These are phyloP conservation scores for Fragum fragum DNA, from an alignment of 2,888 invertebrate species.

Conservation along the genomic window DNA sequence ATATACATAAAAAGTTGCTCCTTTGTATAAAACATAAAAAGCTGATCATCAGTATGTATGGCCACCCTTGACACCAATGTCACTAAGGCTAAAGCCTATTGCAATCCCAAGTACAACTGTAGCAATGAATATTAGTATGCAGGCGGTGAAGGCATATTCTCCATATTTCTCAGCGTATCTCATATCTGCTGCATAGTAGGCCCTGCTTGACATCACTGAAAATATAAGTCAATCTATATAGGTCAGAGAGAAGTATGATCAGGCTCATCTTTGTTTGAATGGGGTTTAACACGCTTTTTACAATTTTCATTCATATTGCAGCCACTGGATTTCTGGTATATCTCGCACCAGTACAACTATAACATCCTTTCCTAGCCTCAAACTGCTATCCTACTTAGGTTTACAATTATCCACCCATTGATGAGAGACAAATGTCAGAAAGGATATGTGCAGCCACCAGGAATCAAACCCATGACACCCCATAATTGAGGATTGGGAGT, in stretches of 20 bases:
- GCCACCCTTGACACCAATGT: constrained; percentile 70
- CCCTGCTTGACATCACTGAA: constrained; percentile 79
- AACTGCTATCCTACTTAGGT: no score
- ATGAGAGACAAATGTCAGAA: no score
- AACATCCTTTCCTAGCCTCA: no score
- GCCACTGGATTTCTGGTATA: not conserved
- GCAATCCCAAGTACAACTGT: constrained; percentile 76
- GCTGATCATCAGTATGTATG: constrained; percentile 27
- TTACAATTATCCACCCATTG: no score
- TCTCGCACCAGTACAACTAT: no score
- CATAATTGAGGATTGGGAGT: no score
- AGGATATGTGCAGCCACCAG: no score
- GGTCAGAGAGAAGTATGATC: constrained; percentile 1
- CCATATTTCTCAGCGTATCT: constrained; percentile 80
- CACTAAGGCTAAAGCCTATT: constrained; percentile 78
- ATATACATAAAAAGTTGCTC: no score
- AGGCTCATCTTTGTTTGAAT: not conserved
- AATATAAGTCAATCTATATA: no score
- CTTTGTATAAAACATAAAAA: no score
- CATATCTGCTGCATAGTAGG: constrained; percentile 77
- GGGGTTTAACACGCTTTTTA: no score
- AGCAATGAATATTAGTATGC: constrained; percentile 77
- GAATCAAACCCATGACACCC: no score
- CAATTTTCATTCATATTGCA: not conserved
- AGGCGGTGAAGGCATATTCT: constrained; percentile 77